phyloP scores from a whole-genome alignment of 1,140 invertebrate genomes.

The Diachasma alloeum region DNA sequence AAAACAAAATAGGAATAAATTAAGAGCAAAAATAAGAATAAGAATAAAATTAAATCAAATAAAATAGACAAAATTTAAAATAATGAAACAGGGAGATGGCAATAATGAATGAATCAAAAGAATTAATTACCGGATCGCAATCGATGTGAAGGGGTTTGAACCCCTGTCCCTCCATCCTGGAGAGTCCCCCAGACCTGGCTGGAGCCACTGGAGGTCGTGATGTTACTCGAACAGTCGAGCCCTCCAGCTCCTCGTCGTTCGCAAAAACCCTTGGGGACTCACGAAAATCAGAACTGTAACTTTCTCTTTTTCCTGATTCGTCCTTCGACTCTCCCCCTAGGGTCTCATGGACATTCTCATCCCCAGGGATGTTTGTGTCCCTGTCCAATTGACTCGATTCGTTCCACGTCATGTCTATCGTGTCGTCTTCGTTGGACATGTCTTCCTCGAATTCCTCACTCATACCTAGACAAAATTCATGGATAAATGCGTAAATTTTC shows the following conservation, averaged over 20 bases:
- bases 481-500: not conserved
- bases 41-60: slow-evolving; percentile 15
- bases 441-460: slow-evolving; percentile 34
- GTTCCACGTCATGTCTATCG: slow-evolving; percentile 42
- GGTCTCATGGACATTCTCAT: slow-evolving; percentile 22
- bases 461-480: not conserved
- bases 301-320: not conserved
- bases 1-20: no score
- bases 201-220: slow-evolving; percentile 6
- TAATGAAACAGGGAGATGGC: no score
- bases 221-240: not conserved
- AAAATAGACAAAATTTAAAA: slow-evolving; percentile 46
- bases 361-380: not conserved
- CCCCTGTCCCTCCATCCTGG: not conserved
- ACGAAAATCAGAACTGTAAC: not conserved
- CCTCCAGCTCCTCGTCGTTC: not conserved
- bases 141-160: slow-evolving; percentile 68
- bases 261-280: no score
- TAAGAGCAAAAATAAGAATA: no score
- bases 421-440: slow-evolving; percentile 34
- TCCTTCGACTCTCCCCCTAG: not conserved
- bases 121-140: slow-evolving; percentile 70
- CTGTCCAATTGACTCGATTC: slow-evolving; percentile 25
- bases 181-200: not conserved
- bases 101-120: not conserved